phyloP scores from a whole-genome alignment of 2,888 invertebrate genomes.

The Linhomoeus sp. region DNA sequence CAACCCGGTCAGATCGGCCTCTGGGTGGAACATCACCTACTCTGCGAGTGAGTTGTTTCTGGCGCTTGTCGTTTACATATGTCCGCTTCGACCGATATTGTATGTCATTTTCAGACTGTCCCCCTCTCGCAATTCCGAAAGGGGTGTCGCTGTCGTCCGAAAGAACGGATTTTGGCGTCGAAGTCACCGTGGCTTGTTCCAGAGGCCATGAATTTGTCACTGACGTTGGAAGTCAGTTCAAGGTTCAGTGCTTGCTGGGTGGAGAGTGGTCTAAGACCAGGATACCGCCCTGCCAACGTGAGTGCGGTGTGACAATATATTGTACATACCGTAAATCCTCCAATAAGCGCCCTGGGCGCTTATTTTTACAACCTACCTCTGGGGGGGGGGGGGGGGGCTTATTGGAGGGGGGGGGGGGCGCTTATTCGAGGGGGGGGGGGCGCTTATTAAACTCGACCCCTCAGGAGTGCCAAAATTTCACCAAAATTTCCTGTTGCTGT shows the following conservation, averaged over 20 bases:
- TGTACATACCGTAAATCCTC: too few species aligned
- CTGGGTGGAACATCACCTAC: slow-evolving; percentile 27
- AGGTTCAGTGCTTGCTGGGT: slow-evolving; percentile 19
- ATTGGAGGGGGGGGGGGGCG: too few species aligned
- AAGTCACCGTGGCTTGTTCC: slow-evolving; percentile 19
- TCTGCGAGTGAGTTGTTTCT: slow-evolving; percentile 22
- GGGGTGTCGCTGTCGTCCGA: slow-evolving; percentile 21
- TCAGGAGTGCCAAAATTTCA: too few species aligned
- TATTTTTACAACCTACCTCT: too few species aligned
- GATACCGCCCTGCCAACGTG: slow-evolving; percentile 26
- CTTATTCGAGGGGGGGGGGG: too few species aligned
- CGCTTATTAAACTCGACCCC: too few species aligned
- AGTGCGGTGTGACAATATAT: slow-evolving; percentile 6
- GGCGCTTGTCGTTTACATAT: too few species aligned
- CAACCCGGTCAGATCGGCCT: slow-evolving; percentile 10
- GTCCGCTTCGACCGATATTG: too few species aligned
- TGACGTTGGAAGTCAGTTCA: slow-evolving; percentile 19
- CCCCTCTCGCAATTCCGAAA: slow-evolving; percentile 13
- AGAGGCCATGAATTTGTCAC: slow-evolving; percentile 22
- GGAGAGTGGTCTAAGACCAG: slow-evolving; percentile 19
- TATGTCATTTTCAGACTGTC: slow-evolving; percentile 16
- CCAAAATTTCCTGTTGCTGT: too few species aligned
- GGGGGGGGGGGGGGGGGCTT: too few species aligned
- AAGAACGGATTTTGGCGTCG: slow-evolving; percentile 17
- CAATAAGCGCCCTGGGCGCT: too few species aligned